Evolutionary conservation across 1,140 invertebrate species (phyloP), one percentile per base, ranked within the genome.

Genomic region (Plodia interpunctella): DNA sequence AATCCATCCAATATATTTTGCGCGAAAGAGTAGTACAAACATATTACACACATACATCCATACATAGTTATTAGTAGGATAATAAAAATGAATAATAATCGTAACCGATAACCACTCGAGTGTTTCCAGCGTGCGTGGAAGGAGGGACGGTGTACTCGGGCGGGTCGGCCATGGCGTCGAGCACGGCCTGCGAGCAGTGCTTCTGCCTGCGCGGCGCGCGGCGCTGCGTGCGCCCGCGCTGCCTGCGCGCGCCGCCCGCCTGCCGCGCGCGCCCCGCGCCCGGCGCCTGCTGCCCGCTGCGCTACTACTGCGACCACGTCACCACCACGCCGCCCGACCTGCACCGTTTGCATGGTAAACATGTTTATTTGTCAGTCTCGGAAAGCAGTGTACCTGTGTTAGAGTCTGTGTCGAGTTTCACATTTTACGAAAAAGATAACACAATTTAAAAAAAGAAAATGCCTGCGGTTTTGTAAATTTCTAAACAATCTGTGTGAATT

Each of bases 161-260:
- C 35, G 96, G 96, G 0, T 97, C 96, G 2, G 96, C 96, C 0
- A 96, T 97, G 94, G 90, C 93, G 59, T 93, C 94, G 2, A 93
- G 93, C 10, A 92, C 92, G 54, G 91, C 93, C 5, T 97, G 96
- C 87, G 94, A 96, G 84, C 96, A 96, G 78, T 97, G 96, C 85
- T 97, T 96, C 86, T 97, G 96, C 76, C 94, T 97, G 59, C 88
- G 89, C 59, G 96, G 95, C 5, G 88, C 91, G 55, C 92, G 95
- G 71, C 93, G 92, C 66, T 97, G 96, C 80, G 93, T 97, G 20
- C 91, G 93, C 65, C 96, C 96, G 0, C 93, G 94, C 74, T 97
- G 96, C 84, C 87, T 96, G 60, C 89, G 96, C n/a, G 92, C 94
- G 0, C 90, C 96, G 8, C 91, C 93, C 5, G 96, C 95, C 19